Base-by-base conservation (phyloP, 2,113 vertebrate species). In the Salvelinus namaycush region DNA sequence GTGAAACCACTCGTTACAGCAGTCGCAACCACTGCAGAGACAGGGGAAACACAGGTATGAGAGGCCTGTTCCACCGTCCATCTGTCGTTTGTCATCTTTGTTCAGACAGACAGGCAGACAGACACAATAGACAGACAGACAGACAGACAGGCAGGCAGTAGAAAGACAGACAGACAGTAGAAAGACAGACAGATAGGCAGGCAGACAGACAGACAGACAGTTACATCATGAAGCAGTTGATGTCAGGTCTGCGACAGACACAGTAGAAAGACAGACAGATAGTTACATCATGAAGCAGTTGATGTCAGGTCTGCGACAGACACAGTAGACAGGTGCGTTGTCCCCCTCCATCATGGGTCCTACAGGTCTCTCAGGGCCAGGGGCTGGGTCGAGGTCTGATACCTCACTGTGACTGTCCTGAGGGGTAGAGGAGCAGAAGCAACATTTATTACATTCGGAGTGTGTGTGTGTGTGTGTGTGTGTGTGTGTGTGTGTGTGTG, bases 1-100 rank as follows among this genome's bases (percentile, higher is more conserved):
- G 72, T 97, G 96, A 79, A 97, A 98, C 96, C 96, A 98, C 76
- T 98, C 96, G 4, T 96, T 98, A 84, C 96, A 98, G 74, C 95
- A 95, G 86, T 98, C 96, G 79, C 96, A 98, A 27, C 96, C 96
- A n/a, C 96, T 98, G 87, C 29, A 69, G 29, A 34, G 66, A 27
- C 26, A 31, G 22, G 4, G 60, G 39, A 44, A 44, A 44, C 39
- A 44, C 39, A 44, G 11, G 1, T 44, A 11, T 44, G 39, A 44
- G 39, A 44, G 39, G 39, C 39, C 39, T 44, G 39, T 44, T 44
- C 9, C 8, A 11, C 9, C 39, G 8, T 44, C 39, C 39, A 44
- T 44, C 39, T 44, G 39, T 44, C 0, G 9, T 44, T 44, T 2
- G 39, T 44, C 39, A 44, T 44, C 39, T 44, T 11, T 44, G 39